A percentile compares a stretch with the other conserved stretches of the same genome.
These are phyloP conservation scores for Apomyelois bistriatella DNA, from an alignment of 2,888 invertebrate genomes.

Conservation along the genomic window DNA sequence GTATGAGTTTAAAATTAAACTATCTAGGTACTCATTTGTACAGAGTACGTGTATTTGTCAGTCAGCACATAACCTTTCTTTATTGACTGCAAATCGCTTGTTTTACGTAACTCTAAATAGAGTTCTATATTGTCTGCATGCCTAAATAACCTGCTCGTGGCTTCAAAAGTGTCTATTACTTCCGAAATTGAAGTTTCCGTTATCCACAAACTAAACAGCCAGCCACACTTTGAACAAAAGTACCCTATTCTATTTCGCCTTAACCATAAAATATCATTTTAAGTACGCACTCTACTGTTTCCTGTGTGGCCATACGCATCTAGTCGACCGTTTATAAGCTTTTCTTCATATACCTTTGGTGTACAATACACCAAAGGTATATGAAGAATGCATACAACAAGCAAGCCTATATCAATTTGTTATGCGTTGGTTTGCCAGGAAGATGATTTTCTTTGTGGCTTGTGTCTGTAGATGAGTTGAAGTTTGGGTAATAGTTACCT, in stretches of 20 bases:
- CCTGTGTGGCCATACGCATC: conserved; percentile 2
- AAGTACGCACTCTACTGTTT: conserved; percentile 15
- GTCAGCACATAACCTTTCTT: no score
- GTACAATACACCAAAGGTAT: no score
- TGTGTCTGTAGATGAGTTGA: no score
- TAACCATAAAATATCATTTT: conserved; percentile 10
- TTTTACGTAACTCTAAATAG: no score
- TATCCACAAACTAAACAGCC: conserved; percentile 1
- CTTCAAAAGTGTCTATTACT: background rate
- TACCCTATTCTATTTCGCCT: conserved; percentile 12
- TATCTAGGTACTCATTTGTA: no score
- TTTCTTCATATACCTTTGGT: background rate
- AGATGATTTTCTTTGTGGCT: background rate
- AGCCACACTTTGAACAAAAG: conserved; percentile 7
- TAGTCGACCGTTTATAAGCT: background rate
- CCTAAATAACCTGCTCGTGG: no score
- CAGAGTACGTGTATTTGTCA: no score
- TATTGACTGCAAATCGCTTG: no score
- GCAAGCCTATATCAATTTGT: background rate
- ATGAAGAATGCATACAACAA: background rate
- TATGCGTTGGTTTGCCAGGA: background rate
- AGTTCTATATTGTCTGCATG: no score
- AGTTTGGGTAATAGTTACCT: no score
- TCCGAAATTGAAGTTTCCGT: conserved; percentile 7
- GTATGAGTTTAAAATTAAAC: no score